phyloP scores from a whole-genome alignment of 1,140 invertebrate species.

The Pinna nobilis region DNA sequence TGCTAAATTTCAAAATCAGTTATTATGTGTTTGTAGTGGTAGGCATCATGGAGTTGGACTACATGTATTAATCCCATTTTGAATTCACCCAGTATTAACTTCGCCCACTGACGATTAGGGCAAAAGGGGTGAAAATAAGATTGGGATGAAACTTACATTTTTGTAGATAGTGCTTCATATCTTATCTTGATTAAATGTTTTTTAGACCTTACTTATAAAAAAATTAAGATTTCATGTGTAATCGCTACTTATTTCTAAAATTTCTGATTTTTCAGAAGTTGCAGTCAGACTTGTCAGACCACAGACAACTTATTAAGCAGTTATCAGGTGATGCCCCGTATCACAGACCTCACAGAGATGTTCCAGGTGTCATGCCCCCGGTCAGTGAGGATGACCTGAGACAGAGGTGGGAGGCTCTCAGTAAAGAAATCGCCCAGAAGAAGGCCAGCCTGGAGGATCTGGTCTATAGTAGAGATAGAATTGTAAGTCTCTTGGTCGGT shows the following conservation, averaged over 20 bases:
- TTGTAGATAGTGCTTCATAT: too few relatives aligned
- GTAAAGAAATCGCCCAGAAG: conserved; percentile 58
- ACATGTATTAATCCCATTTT: too few relatives aligned
- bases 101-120: too few relatives aligned
- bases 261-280: conserved; percentile 56
- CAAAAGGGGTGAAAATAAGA: too few relatives aligned
- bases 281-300: conserved; percentile 60
- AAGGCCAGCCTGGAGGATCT: conserved; percentile 61
- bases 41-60: too few relatives aligned
- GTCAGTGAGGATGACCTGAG: conserved; percentile 53
- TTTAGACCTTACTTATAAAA: too few relatives aligned
- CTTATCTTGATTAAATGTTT: too few relatives aligned
- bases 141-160: too few relatives aligned
- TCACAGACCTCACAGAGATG: conserved; percentile 19
- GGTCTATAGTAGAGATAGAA: conserved; percentile 43
- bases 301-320: conserved; percentile 60
- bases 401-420: conserved; percentile 59
- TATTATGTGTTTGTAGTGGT: too few relatives aligned
- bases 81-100: too few relatives aligned
- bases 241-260: not conserved
- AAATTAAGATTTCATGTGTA: too few relatives aligned
- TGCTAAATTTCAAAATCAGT: too few relatives aligned
- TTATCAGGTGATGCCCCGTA: conserved; percentile 31
- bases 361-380: conserved; percentile 4
- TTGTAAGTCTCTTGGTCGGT: conserved; percentile 29